phyloP scores from a whole-genome alignment of 2,113 vertebrate genomes.

The Rhea pennata region DNA sequence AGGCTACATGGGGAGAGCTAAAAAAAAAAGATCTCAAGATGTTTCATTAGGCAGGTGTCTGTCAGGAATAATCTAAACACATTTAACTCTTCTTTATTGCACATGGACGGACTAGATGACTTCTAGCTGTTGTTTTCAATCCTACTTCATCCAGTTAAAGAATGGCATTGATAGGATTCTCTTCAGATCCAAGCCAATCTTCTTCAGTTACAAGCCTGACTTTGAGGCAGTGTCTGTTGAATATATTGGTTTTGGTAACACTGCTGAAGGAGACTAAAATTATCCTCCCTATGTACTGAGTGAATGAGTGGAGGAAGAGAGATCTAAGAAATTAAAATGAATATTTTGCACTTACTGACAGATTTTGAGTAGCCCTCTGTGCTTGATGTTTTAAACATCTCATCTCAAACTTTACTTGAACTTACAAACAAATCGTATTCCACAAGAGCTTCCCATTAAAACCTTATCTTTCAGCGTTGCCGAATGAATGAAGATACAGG shows the following conservation, averaged over 20 bases:
- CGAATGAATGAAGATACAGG: conserved; percentile 93
- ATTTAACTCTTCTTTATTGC: not conserved
- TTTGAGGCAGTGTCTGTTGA: not conserved
- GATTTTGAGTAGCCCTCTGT: not conserved
- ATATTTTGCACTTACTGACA: not conserved
- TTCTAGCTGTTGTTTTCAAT: not conserved
- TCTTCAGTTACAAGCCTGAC: not conserved
- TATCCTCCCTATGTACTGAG: not conserved
- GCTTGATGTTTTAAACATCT: not conserved
- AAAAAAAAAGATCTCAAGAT: not conserved
- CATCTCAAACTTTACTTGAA: not conserved
- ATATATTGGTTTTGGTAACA: not conserved
- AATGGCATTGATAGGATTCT: not conserved
- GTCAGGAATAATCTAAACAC: not conserved
- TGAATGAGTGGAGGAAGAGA: not conserved
- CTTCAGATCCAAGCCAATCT: fast-evolving
- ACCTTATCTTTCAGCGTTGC: conserved; percentile 82
- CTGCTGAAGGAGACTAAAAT: not conserved
- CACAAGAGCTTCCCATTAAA: not conserved
- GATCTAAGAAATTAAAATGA: not conserved
- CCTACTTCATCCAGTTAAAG: not conserved
- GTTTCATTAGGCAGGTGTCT: not conserved
- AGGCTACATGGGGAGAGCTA: not conserved
- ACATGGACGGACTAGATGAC: not conserved
- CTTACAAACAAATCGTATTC: not conserved